Evolutionary conservation across 2,797 vertebrate genomes (phyloP), one percentile per base, ranked within the genome.

Genomic region (Pangasius macronema): DNA sequence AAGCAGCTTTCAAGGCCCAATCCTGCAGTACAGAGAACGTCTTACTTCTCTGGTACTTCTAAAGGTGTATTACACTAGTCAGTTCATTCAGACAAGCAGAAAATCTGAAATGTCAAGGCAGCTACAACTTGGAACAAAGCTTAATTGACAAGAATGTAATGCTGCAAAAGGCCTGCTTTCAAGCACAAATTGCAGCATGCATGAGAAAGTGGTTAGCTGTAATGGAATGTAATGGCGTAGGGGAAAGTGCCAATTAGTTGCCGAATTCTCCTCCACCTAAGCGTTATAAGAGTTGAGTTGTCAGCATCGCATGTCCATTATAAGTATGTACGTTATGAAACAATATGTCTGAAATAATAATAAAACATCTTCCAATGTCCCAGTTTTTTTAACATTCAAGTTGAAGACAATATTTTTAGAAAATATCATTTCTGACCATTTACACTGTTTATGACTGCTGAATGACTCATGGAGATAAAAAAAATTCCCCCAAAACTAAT

Each of bases 61-160:
- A 68, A 70, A 30, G 36, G 65, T 59, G 77, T 27, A 72, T 81
- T 72, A 57, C 59, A 68, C 61, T 55, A 86, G 14, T 59, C 7
- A 55, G 75, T 77, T 77, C 18, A 33, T 77, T 20, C 51, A 33
- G 39, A 39, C 77, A 39, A 39, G 79, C 36, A 7, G 13, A 39
- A 86, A 16, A 16, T 81, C 46, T 46, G 14, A 72, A 82, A 81
- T 4, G 36, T 9, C 24, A 36, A 61, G 18, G 22, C 22, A 70
- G 14, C 49, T 68, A 8, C 63, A 18, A 18, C 7, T 0, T 36
- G 10, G 51, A 70, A 46, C 33, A 30, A 46, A 55, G 30, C 36
- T 27, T 42, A 30, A 72, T 24, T 24, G 39, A 61, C 63, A 46
- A 81, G 76, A n/a, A 61, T 3, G n/a, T 3, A 49, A 33, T 59